Base-by-base conservation (phyloP, 2,113 vertebrate genomes). In the Pleuronectes platessa region DNA sequence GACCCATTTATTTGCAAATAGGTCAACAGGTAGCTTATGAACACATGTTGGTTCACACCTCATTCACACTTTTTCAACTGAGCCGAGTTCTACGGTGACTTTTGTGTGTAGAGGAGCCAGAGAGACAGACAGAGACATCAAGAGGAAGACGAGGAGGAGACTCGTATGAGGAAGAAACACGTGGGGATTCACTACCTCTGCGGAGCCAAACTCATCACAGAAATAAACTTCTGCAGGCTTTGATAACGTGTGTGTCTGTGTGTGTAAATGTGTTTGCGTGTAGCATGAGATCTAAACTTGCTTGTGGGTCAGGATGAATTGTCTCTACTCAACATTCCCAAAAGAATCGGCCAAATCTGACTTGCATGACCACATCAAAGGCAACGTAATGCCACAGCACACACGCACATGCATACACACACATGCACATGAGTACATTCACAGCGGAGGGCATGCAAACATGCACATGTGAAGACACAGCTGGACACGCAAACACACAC, bases 341-440 rank as follows among this genome's bases (percentile, higher is more conserved):
- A 75, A 69, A 77, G 6, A 82, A 58, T 78, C 40, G 10, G 31
- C 78, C 74, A 76, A 87, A 86, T 88, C 63, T 60, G 83, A 84
- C 86, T 78, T 59, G 72, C 58, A 71, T 76, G 18, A 51, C 72
- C 68, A 84, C 77, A 88, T 91, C 82, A 92, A 88, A 90, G 85
- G 14, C 74, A 37, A 53, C 20, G 23, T n/a, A 24, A 70, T 74
- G 78, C 79, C 83, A 71, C 78, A 78, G 23, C 51, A 54, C 51
- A 54, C 51, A 54, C 20, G 45, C 71, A 62, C 78, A 72, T 56
- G 51, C 20, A 53, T 49, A 18, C 24, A 71, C 23, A 55, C 61
- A 55, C 61, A n/a, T 15, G 66, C 17, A 24, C 3, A 3, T 20
- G 40, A 47, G 21, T 20, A 56, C 20, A 21, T n/a, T 21, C 74